These are phyloP conservation scores for Pecten maximus DNA, from an alignment of 2,888 invertebrate species.

Conservation along the genomic window DNA sequence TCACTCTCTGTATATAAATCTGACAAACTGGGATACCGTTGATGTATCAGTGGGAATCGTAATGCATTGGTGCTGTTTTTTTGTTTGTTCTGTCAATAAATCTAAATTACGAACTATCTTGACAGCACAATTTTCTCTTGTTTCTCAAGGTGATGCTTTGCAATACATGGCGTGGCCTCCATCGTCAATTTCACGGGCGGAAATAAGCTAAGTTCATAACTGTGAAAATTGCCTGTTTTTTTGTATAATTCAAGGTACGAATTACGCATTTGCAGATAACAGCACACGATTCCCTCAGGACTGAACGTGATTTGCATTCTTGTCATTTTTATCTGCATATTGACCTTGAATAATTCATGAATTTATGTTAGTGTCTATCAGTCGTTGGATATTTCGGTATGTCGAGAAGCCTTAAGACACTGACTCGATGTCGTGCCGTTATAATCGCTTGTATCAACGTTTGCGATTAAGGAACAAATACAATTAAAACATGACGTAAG, in stretches of 20 bases:
- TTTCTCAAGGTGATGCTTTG: neutral
- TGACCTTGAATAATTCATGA: slow-evolving; percentile 1
- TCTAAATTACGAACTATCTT: neutral
- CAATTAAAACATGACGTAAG: too few relatives aligned
- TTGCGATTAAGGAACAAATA: too few relatives aligned
- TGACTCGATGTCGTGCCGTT: too few relatives aligned
- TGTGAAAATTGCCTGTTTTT: neutral
- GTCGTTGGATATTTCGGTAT: too few relatives aligned
- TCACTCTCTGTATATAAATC: neutral
- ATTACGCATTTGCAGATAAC: neutral
- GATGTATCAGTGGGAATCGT: neutral
- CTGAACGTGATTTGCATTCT: neutral
- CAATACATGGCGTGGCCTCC: neutral
- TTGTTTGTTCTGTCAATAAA: neutral
- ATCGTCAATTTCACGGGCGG: neutral
- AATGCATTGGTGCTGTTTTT: neutral
- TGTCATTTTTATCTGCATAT: neutral
- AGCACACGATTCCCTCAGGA: neutral
- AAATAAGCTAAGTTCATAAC: neutral
- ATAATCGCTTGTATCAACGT: too few relatives aligned
- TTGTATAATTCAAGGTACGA: neutral
- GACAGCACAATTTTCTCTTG: neutral
- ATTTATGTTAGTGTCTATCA: neutral
- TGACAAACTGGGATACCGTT: neutral
- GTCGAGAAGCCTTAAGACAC: too few relatives aligned